A percentile compares a stretch with the other conserved stretches of the same genome.
Evolutionary conservation across 1,140 invertebrate species (phyloP).

Genomic region (Bombus impatiens): DNA sequence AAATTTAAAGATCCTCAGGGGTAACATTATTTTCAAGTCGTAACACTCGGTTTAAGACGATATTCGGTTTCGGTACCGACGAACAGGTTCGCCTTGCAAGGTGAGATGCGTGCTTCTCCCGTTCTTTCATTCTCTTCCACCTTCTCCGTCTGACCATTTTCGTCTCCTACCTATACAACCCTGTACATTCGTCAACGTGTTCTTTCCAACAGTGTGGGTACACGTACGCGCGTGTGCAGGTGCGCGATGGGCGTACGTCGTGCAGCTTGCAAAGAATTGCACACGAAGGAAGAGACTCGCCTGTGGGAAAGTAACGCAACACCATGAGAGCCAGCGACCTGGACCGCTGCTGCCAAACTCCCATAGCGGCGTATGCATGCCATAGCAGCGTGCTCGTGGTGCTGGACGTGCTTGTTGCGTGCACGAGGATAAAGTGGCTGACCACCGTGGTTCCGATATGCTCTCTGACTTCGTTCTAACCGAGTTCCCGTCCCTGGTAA

Average conservation of each 20-base stretch:
- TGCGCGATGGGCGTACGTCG: conserved; percentile 63
- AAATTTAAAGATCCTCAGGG: conserved; percentile 61
- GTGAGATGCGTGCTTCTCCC: conserved; percentile 69
- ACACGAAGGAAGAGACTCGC: conserved; percentile 58
- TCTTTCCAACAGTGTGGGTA: background rate
- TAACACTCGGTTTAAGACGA: conserved; percentile 59
- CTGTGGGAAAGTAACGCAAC: conserved; percentile 81
- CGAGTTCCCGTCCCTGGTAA: background rate
- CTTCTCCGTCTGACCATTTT: conserved; percentile 19
- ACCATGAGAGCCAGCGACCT: conserved; percentile 77
- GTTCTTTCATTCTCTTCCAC: conserved; percentile 38
- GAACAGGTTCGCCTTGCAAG: conserved; percentile 78
- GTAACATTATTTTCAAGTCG: conserved; percentile 67
- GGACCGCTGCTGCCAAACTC: conserved; percentile 79
- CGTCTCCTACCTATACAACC: background rate
- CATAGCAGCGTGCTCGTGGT: conserved; percentile 24
- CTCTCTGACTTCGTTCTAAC: conserved; percentile 32
- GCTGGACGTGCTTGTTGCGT: conserved; percentile 41
- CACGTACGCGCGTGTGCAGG: conserved; percentile 53
- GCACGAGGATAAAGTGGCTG: conserved; percentile 60
- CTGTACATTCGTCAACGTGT: background rate
- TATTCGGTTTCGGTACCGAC: conserved; percentile 61
- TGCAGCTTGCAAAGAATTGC: conserved; percentile 60
- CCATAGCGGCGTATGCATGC: conserved; percentile 63
- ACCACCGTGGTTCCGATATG: conserved; percentile 74